phyloP scores from a whole-genome alignment of 2,888 invertebrate species.

The Nymphalis urticae region DNA sequence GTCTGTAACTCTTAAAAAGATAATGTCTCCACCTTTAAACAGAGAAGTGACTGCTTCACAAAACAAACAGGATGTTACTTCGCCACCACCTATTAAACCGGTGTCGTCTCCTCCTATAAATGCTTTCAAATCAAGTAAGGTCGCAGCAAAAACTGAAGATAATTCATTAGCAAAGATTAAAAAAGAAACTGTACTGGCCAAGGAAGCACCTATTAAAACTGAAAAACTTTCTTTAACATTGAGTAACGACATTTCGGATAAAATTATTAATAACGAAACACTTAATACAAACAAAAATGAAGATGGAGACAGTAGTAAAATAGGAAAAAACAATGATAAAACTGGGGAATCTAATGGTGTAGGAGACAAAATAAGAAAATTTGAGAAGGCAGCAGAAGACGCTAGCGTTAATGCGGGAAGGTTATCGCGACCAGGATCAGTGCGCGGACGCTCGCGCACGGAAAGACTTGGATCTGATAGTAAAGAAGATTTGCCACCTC shows the following conservation, averaged over 20 bases:
- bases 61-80: slow-evolving; percentile 31
- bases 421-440: slow-evolving; percentile 65
- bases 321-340: slow-evolving; percentile 34
- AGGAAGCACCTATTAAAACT: slow-evolving; percentile 48
- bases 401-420: slow-evolving; percentile 57
- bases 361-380: slow-evolving; percentile 76
- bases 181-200: slow-evolving; percentile 48
- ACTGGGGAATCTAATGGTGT: slow-evolving; percentile 69
- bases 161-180: slow-evolving; percentile 42
- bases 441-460: slow-evolving; percentile 54
- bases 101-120: slow-evolving; percentile 36
- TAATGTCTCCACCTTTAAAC: slow-evolving; percentile 38
- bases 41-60: slow-evolving; percentile 44
- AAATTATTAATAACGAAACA: slow-evolving; percentile 26
- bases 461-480: slow-evolving; percentile 56
- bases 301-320: slow-evolving; percentile 24
- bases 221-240: slow-evolving; percentile 49
- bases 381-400: slow-evolving; percentile 73
- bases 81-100: slow-evolving; percentile 31
- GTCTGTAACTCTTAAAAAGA: slow-evolving; percentile 35
- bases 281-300: slow-evolving; percentile 30
- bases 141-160: slow-evolving; percentile 43
- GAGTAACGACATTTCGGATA: slow-evolving; percentile 36
- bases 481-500: slow-evolving; percentile 60
- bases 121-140: slow-evolving; percentile 42